These are phyloP conservation scores for Drosophila lutescens DNA, from an alignment of 2,888 invertebrate genomes.

Conservation along the genomic window DNA sequence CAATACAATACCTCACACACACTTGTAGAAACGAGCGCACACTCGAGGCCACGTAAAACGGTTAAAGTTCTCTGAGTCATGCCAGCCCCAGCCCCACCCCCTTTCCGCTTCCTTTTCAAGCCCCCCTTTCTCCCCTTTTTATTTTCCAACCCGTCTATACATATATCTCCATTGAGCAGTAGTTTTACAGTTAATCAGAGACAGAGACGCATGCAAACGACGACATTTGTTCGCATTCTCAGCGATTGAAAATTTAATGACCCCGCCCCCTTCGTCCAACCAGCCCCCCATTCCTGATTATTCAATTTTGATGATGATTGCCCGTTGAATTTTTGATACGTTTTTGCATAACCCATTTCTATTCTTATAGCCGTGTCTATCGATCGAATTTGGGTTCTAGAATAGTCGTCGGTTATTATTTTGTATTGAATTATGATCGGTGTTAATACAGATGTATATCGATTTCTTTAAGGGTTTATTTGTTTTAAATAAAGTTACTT, in stretches of 20 bases:
- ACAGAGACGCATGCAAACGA: not conserved
- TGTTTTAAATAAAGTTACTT: no score
- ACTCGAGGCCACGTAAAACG: constrained; percentile 7
- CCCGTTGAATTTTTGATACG: constrained; percentile 32
- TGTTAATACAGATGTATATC: no score
- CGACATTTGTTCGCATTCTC: constrained; percentile 42
- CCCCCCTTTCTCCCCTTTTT: not conserved
- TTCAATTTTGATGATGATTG: constrained; percentile 24
- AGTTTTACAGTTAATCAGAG: constrained; percentile 17
- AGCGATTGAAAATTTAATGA: constrained; percentile 28
- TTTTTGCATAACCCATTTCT: constrained; percentile 15
- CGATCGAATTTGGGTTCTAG: constrained; percentile 5
- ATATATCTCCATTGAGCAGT: constrained; percentile 6
- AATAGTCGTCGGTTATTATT: not conserved
- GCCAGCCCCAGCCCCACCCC: not conserved
- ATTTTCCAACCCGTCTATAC: not conserved
- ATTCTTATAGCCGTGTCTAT: constrained; percentile 10
- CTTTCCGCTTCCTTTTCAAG: not conserved
- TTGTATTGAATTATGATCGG: not conserved
- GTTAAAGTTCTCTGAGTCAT: constrained; percentile 23
- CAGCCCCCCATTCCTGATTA: not conserved
- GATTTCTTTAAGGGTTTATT: no score
- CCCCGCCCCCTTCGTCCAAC: not conserved
- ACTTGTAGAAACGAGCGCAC: constrained; percentile 11
- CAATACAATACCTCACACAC: constrained; percentile 9